phyloP scores from a whole-genome alignment of 2,888 invertebrate genomes.

The Pecten maximus region DNA sequence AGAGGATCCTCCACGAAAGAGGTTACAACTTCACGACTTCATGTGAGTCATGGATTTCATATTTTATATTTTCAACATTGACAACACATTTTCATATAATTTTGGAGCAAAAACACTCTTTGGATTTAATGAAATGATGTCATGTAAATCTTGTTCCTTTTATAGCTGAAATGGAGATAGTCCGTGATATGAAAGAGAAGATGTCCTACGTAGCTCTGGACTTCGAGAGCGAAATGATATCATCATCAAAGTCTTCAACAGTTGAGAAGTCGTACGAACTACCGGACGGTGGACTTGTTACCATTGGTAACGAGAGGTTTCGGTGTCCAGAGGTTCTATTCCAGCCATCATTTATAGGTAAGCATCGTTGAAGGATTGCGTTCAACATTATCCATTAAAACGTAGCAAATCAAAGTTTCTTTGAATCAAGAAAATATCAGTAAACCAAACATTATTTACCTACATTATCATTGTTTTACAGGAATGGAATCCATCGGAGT shows the following conservation, averaged over 20 bases:
- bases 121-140: too few species aligned
- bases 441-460: background rate
- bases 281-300: slow-evolving; percentile 68
- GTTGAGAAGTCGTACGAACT: slow-evolving; percentile 66
- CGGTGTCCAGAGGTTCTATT: slow-evolving; percentile 53
- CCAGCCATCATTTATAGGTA: slow-evolving; percentile 50
- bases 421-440: background rate
- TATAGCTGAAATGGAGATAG: slow-evolving; percentile 89
- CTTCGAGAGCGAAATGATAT: slow-evolving; percentile 94
- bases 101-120: too few species aligned
- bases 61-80: too few species aligned
- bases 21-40: slow-evolving; percentile 81
- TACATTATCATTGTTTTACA: background rate
- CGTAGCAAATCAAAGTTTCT: too few species aligned
- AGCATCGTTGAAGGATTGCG: background rate
- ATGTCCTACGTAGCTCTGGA: slow-evolving; percentile 95
- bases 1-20: slow-evolving; percentile 77
- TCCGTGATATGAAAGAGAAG: slow-evolving; percentile 96
- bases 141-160: too few species aligned
- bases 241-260: slow-evolving; percentile 53
- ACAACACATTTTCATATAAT: too few species aligned
- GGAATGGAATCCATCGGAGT: slow-evolving; percentile 63
- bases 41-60: slow-evolving; percentile 19
- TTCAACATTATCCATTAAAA: background rate
- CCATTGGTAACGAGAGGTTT: slow-evolving; percentile 53